Conservation (phyloP, 2,797 vertebrate species). For the Furcifer pardalis region DNA sequence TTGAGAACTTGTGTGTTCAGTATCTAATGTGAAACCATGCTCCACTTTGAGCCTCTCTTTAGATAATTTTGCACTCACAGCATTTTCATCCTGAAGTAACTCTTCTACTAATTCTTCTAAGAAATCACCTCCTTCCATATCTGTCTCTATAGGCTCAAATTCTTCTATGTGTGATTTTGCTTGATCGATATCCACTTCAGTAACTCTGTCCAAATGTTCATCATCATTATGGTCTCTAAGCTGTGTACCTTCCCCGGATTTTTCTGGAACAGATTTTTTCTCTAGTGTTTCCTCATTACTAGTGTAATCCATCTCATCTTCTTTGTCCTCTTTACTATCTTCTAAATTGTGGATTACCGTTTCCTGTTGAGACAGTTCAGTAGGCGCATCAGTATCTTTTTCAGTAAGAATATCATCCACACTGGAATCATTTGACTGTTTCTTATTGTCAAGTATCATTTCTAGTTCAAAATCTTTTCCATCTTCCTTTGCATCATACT, state of each 20-base stretch:
- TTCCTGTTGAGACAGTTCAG: slow-evolving; percentile 36
- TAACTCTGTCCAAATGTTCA: slow-evolving; percentile 26
- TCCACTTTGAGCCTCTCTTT: slow-evolving; percentile 37
- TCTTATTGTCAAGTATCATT: not conserved
- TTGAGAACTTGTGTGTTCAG: slow-evolving; percentile 33
- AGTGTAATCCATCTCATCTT: slow-evolving; percentile 33
- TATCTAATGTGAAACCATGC: slow-evolving; percentile 1
- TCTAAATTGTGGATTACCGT: slow-evolving; percentile 16
- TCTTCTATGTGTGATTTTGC: slow-evolving; percentile 30
- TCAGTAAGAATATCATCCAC: not conserved
- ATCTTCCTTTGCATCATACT: not conserved
- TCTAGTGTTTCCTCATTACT: slow-evolving; percentile 46
- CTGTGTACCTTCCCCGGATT: not conserved
- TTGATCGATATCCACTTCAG: slow-evolving; percentile 32
- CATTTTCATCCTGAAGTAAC: slow-evolving; percentile 94
- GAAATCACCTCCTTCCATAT: slow-evolving; percentile 51
- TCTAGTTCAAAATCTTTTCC: slow-evolving; percentile 38
- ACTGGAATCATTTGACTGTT: slow-evolving; percentile 23
- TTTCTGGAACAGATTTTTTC: slow-evolving; percentile 33
- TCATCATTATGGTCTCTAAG: slow-evolving; percentile 21
- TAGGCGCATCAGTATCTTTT: slow-evolving; percentile 13
- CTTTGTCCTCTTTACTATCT: not conserved
- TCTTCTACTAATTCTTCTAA: slow-evolving; percentile 67
- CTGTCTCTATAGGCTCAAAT: slow-evolving; percentile 24
- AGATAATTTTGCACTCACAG: slow-evolving; percentile 71